phyloP scores from a whole-genome alignment of 2,888 invertebrate species.

The Lysandra bellargus region DNA sequence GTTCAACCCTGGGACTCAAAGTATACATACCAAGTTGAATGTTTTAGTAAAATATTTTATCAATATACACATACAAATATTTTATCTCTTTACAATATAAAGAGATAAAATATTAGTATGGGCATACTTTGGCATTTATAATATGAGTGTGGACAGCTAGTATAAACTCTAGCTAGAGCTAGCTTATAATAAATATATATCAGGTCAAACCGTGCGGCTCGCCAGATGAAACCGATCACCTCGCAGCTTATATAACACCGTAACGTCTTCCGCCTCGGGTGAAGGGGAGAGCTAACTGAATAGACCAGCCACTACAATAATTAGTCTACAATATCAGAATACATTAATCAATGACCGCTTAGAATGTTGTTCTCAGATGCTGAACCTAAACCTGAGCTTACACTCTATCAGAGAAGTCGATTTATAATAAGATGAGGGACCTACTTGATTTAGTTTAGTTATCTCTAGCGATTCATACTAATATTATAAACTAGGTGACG shows the following conservation, averaged over 20 bases:
- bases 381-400: not conserved
- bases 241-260: not conserved
- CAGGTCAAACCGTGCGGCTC: not conserved
- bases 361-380: not conserved
- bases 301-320: not conserved
- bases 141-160: too few relatives aligned
- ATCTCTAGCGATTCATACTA: too few relatives aligned
- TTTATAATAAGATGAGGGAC: not conserved
- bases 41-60: too few relatives aligned
- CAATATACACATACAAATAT: too few relatives aligned
- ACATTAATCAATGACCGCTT: not conserved
- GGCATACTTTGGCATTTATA: too few relatives aligned
- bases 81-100: too few relatives aligned
- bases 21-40: too few relatives aligned
- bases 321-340: not conserved
- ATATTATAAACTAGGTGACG: too few relatives aligned
- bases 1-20: too few relatives aligned
- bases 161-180: not conserved
- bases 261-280: constrained; percentile 3
- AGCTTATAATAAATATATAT: not conserved
- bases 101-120: too few relatives aligned
- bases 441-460: not conserved
- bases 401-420: not conserved
- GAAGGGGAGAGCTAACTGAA: not conserved
- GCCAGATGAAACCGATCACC: not conserved